Evolutionary conservation across 1,140 invertebrate genomes (phyloP), one percentile per base, ranked within the genome.

Genomic region (Dendroctonus valens): DNA sequence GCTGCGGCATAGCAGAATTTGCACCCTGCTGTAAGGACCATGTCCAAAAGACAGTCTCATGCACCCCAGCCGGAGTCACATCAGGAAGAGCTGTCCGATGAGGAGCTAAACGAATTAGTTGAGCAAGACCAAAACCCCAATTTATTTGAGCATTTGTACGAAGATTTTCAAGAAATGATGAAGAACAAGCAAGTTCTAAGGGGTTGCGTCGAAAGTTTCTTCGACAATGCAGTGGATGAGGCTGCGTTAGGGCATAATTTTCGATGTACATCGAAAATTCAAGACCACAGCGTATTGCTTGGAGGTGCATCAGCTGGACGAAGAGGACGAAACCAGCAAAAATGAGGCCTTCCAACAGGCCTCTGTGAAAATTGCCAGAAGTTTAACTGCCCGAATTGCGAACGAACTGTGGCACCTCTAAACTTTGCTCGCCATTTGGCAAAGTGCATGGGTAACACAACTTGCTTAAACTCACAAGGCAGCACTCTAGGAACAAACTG

Each of bases 341-440:
- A 67, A 86, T 41, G 89, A 91, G 74, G 86, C 90, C 6, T 90
- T 91, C 76, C 88, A 88, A 3, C 86, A 90, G 64, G 81, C 84
- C 15, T 83, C 85, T 5, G 81, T 85, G 0, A 91, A 90, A 91
- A 91, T 74, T 85, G 85, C 9, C 86, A 88, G 70, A 88, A 91
- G 70, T 91, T 87, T 73, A 81, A 85, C 3, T 92, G 91, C 80
- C 89, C 90, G 0, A 90, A 87, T 73, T 92, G 91, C 75, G 83
- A 88, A 48, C 77, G 89, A 63, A 85, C 85, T 42, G 81, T 91
- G 8, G 89, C 88, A 5, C 89, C 85, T 0, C 81, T 67, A 38
- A 79, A 89, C 44, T 92, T 92, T 79, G 90, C 90, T 0, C 89
- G 89, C 0, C 90, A 92, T 78, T 77, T 92, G 37, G 90, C 91